phyloP scores from a whole-genome alignment of 2,113 vertebrate species.

The Meleagris gallopavo region DNA sequence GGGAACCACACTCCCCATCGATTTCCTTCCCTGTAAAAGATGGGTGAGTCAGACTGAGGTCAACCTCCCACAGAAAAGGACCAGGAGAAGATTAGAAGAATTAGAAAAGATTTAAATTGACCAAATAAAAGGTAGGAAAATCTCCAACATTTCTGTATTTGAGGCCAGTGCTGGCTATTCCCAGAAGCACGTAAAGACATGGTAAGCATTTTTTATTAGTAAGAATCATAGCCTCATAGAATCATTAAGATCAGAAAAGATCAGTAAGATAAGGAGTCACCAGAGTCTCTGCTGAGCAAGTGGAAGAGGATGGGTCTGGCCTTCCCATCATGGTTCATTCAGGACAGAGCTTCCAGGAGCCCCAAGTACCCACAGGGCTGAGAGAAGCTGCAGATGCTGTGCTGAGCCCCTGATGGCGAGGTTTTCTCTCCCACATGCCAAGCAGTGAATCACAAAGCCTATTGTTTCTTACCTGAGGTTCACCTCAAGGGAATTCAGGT shows the following conservation, averaged over 20 bases:
- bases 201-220: not conserved
- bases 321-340: not conserved
- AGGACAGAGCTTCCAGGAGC: not conserved
- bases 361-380: fast-evolving
- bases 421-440: not conserved
- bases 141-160: not conserved
- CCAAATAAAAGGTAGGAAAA: not conserved
- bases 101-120: not conserved
- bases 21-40: not conserved
- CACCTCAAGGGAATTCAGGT: slow-evolving; percentile 26
- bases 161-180: not conserved
- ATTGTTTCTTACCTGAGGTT: slow-evolving; percentile 15
- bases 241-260: too few relatives aligned
- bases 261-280: not conserved
- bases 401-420: not conserved
- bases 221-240: not conserved
- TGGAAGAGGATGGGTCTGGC: not conserved
- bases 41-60: not conserved
- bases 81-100: not conserved
- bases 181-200: not conserved
- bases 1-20: not conserved
- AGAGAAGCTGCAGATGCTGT: not conserved
- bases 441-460: slow-evolving; percentile 24
- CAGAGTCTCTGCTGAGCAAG: not conserved
- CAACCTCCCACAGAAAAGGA: not conserved